A percentile compares a stretch with the other conserved stretches of the same genome.
phyloP scores from a whole-genome alignment of 2,113 vertebrate genomes.

The Raphicerus campestris region DNA sequence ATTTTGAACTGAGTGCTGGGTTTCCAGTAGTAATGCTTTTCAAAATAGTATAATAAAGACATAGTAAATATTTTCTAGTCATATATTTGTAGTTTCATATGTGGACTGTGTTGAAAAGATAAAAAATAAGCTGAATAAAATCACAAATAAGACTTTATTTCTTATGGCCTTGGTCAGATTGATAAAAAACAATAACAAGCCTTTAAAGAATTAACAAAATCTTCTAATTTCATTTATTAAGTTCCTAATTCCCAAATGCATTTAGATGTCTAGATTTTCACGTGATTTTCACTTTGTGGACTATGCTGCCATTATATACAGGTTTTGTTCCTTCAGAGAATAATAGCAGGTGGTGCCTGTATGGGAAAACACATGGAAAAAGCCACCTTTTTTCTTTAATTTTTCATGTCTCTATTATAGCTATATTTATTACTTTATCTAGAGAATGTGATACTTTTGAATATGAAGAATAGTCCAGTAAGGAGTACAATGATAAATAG shows the following conservation, averaged over 20 bases:
- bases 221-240: not conserved
- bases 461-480: not conserved
- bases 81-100: not conserved
- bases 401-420: not conserved
- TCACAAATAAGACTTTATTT: not conserved
- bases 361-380: not conserved
- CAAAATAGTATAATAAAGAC: not conserved
- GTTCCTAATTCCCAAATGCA: not conserved
- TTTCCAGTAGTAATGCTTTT: not conserved
- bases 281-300: not conserved
- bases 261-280: not conserved
- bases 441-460: not conserved
- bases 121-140: slow-evolving; percentile 33
- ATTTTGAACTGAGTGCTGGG: not conserved
- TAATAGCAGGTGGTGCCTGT: not conserved
- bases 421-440: not conserved
- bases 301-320: not conserved
- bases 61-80: not conserved
- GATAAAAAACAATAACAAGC: not conserved
- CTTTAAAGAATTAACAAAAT: slow-evolving; percentile 10
- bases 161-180: not conserved
- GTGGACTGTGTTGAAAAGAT: not conserved
- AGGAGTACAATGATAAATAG: not conserved
- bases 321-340: not conserved
- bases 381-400: not conserved